These are phyloP conservation scores for Enteromius paludinosus DNA, from an alignment of 2,797 vertebrate species.

Conservation along the genomic window DNA sequence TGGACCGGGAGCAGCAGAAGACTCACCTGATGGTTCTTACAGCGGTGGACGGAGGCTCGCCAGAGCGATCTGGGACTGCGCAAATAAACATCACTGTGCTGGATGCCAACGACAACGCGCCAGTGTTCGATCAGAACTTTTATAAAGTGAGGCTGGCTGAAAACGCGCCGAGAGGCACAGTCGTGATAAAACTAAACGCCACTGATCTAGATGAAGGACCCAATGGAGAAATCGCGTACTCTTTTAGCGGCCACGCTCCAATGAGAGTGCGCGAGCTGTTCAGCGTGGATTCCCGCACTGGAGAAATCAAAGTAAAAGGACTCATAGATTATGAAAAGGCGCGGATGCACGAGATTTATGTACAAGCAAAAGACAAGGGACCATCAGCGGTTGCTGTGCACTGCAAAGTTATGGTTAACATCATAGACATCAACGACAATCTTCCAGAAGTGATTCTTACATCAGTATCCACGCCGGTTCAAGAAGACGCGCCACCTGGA, in stretches of 20 bases:
- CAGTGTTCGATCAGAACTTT: slow-evolving; percentile 85
- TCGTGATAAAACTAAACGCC: slow-evolving; percentile 88
- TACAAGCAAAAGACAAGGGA: slow-evolving; percentile 91
- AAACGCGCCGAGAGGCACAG: slow-evolving; percentile 82
- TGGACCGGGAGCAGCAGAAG: slow-evolving; percentile 87
- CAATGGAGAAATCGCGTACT: slow-evolving; percentile 88
- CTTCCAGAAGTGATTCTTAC: slow-evolving; percentile 87
- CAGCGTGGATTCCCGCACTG: slow-evolving; percentile 82
- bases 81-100: slow-evolving; percentile 84
- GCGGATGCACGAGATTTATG: slow-evolving; percentile 87
- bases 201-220: slow-evolving; percentile 88
- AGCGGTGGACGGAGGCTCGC: slow-evolving; percentile 87
- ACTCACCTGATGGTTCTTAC: slow-evolving; percentile 85
- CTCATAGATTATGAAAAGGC: slow-evolving; percentile 87
- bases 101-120: slow-evolving; percentile 91
- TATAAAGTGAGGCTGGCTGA: slow-evolving; percentile 86
- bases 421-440: slow-evolving; percentile 91
- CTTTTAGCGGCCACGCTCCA: slow-evolving; percentile 88
- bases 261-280: slow-evolving; percentile 84
- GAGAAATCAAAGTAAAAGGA: slow-evolving; percentile 88
- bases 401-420: slow-evolving; percentile 88
- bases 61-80: slow-evolving; percentile 84
- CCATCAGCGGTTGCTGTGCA: slow-evolving; percentile 88
- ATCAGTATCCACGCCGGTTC: slow-evolving; percentile 87
- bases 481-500: slow-evolving; percentile 86